A percentile compares a stretch with the other conserved stretches of the same genome.
These are phyloP conservation scores for Parnassius orleans DNA, from an alignment of 2,888 invertebrate genomes.

Conservation along the genomic window DNA sequence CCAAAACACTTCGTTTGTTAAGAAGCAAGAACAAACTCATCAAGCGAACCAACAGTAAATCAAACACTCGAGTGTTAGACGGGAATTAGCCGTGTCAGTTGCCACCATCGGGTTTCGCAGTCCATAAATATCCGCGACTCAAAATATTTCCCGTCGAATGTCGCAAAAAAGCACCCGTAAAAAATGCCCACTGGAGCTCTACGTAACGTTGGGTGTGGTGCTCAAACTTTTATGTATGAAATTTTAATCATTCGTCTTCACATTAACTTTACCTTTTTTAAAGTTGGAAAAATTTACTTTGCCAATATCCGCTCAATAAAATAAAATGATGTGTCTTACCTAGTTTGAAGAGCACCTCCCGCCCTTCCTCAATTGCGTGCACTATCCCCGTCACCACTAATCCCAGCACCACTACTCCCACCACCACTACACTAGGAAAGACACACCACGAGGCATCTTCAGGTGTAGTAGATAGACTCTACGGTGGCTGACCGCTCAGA, in stretches of 20 bases:
- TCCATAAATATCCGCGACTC: constrained; percentile 65
- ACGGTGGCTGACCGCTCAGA: too few species aligned
- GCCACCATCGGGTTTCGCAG: constrained; percentile 49
- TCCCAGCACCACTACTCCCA: too few species aligned
- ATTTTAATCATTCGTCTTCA: not conserved
- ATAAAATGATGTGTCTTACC: too few species aligned
- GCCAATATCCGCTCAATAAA: too few species aligned
- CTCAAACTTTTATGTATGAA: constrained; percentile 24
- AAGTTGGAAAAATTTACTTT: too few species aligned
- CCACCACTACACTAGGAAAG: too few species aligned
- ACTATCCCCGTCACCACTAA: too few species aligned
- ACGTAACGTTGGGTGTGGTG: constrained; percentile 15
- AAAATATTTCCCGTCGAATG: constrained; percentile 54
- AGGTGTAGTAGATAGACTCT: too few species aligned
- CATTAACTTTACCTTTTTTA: too few species aligned
- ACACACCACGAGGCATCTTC: too few species aligned
- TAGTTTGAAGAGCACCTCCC: too few species aligned
- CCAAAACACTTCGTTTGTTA: not conserved
- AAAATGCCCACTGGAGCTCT: constrained; percentile 31
- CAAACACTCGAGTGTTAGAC: constrained; percentile 30
- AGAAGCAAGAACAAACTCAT: not conserved
- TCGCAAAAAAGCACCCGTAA: constrained; percentile 34
- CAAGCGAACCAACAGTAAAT: constrained; percentile 27
- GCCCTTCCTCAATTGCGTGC: too few species aligned
- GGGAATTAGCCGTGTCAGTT: constrained; percentile 40